Conservation (phyloP, 2,113 vertebrate genomes). For the Lepisosteus oculatus region DNA sequence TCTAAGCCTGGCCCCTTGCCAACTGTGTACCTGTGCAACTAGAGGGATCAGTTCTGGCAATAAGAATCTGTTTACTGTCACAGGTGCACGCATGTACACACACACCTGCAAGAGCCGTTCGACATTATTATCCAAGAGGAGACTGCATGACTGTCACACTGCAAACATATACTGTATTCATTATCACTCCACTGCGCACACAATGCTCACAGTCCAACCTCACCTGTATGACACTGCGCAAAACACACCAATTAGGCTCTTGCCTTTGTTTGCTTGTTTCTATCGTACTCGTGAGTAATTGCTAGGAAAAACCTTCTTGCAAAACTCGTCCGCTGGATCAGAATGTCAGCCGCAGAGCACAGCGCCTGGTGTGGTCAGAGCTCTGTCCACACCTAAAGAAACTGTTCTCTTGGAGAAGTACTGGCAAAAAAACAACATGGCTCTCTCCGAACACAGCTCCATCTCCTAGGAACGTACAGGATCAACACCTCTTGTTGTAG, state of each 20-base stretch:
- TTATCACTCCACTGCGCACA: no score
- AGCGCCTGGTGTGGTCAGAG: neutral
- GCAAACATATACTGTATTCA: no score
- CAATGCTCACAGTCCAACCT: neutral
- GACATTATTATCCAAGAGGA: no score
- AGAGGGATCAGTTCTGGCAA: slow-evolving; percentile 21
- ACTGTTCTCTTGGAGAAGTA: no score
- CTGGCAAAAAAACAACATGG: no score
- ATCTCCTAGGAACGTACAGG: neutral
- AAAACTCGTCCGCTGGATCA: neutral
- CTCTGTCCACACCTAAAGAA: neutral
- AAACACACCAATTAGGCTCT: slow-evolving; percentile 21
- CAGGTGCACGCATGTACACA: slow-evolving; percentile 22
- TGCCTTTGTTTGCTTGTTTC: slow-evolving; percentile 2
- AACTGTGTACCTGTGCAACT: slow-evolving; percentile 54
- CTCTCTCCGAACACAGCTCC: neutral
- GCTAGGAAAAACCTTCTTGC: neutral
- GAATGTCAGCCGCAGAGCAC: neutral
- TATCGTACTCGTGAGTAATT: slow-evolving; percentile 6
- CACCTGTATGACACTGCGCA: neutral
- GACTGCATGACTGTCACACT: no score
- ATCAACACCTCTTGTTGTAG: neutral
- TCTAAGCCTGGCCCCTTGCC: slow-evolving; percentile 40
- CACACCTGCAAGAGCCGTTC: neutral
- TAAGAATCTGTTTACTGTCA: slow-evolving; percentile 17